These are phyloP conservation scores for Condylura cristata DNA, from an alignment of 2,113 vertebrate species.

Conservation along the genomic window DNA sequence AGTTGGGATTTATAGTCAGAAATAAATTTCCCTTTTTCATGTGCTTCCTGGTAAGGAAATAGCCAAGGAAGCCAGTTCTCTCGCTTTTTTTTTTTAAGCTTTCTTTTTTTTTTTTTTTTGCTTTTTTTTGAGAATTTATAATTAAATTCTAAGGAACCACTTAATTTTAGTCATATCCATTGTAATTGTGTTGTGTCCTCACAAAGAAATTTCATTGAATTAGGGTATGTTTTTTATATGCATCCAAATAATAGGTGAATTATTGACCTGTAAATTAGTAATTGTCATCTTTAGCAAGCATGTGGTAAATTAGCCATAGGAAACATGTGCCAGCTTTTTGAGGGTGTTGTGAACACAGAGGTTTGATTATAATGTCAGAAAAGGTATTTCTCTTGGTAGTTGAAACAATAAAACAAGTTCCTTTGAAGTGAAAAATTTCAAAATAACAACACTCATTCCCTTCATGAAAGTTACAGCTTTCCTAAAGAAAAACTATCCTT, in stretches of 20 bases:
- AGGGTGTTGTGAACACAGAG: background rate
- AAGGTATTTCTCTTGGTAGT: background rate
- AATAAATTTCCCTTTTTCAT: slow-evolving; percentile 84
- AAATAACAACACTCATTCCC: background rate
- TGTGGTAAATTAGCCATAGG: slow-evolving; percentile 66
- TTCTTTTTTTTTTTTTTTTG: slow-evolving; percentile 26
- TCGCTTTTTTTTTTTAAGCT: background rate
- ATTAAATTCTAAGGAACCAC: slow-evolving; percentile 82
- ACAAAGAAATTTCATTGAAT: slow-evolving; percentile 50
- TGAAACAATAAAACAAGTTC: background rate
- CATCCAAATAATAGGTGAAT: slow-evolving; percentile 73
- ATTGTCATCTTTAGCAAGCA: slow-evolving; percentile 54
- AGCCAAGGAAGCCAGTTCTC: slow-evolving; percentile 78
- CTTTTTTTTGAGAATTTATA: slow-evolving; percentile 79
- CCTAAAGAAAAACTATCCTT: background rate
- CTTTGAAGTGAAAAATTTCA: slow-evolving; percentile 57
- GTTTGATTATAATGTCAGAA: slow-evolving; percentile 8
- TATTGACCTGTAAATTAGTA: slow-evolving; percentile 62
- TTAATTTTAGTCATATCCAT: slow-evolving; percentile 66
- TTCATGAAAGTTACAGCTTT: background rate
- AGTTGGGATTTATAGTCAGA: slow-evolving; percentile 82
- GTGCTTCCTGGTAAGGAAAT: slow-evolving; percentile 85
- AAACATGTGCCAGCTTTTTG: background rate
- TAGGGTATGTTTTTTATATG: slow-evolving; percentile 70
- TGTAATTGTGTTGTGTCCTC: slow-evolving; percentile 59